These are phyloP conservation scores for Desmodus rotundus DNA, from an alignment of 2,113 vertebrate genomes.

Conservation along the genomic window DNA sequence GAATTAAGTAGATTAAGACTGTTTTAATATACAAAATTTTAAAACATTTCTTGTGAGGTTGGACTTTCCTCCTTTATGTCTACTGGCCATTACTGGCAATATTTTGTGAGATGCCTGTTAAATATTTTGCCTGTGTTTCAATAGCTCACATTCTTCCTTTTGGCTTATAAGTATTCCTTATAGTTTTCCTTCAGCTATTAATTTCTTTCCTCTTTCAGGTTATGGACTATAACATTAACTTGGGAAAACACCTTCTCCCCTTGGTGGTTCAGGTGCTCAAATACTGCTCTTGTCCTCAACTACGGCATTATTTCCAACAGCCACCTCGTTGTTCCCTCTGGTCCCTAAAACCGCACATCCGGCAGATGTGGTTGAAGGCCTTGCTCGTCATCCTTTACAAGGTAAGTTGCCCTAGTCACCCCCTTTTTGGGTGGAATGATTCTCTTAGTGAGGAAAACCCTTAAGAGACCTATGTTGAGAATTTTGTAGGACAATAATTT, in stretches of 20 bases:
- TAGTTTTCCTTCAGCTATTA: slow-evolving; percentile 47
- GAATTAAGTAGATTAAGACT: not conserved
- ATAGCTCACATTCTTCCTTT: not conserved
- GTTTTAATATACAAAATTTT: not conserved
- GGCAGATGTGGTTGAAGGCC: slow-evolving; percentile 98
- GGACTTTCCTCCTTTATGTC: not conserved
- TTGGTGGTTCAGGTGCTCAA: slow-evolving; percentile 98
- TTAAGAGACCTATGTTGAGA: not conserved
- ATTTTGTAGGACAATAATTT: not conserved
- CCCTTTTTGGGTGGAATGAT: too few species aligned
- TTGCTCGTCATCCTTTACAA: slow-evolving; percentile 98
- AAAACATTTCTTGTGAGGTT: not conserved
- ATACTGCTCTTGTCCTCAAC: slow-evolving; percentile 96
- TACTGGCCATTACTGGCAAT: not conserved
- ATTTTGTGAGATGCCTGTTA: not conserved
- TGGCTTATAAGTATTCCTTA: not conserved
- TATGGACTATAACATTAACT: slow-evolving; percentile 96
- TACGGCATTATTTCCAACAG: slow-evolving; percentile 98
- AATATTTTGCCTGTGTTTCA: not conserved
- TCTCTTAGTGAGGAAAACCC: too few species aligned
- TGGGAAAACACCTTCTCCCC: slow-evolving; percentile 97
- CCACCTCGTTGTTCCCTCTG: slow-evolving; percentile 97
- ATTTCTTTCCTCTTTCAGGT: slow-evolving; percentile 84
- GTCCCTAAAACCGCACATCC: slow-evolving; percentile 94
- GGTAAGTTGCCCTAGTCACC: slow-evolving; percentile 78